Evolutionary conservation across 2,888 invertebrate species (phyloP), one percentile per base, ranked within the genome.

Genomic region (Ashinkailepas kermadecensis): DNA sequence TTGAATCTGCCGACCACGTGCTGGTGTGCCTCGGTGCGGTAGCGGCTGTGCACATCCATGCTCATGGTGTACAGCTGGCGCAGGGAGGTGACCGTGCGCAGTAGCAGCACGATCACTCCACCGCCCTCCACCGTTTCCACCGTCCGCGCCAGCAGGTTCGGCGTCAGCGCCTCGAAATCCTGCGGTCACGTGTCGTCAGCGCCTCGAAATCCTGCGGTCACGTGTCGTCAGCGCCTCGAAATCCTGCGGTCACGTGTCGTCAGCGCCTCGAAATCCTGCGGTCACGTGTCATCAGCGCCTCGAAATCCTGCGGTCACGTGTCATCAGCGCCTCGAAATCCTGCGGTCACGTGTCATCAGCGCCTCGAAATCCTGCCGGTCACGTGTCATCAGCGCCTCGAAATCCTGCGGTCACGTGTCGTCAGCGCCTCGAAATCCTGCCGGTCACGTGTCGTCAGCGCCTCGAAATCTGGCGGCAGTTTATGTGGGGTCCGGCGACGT

Each of bases 61-160:
- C 93, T 93, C 90, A 99, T 93, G 0, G 98, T 94, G 87, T 95
- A 99, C 8, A 99, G 90, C 87, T 99, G 98, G 86, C 95, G 93
- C 56, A 99, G 89, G 0, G 98, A 98, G 82, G 91, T 91, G 86
- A 99, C 90, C 0, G 93, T 92, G 86, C 94, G 92, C 21, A 99
- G 89, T 12, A 99, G 89, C 83, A 99, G 90, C 80, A 98, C 92
- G 82, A 99, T 91, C 0, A 99, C 90, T n/a, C 96, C 96, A 81
- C 96, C 96, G 54, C 99, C 99, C 89, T 98, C 97, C 0, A 99
- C 96, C 0, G 99, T 99, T 90, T 99, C 99, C 84, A 99, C 91
- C 0, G 99, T 98, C 81, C 99, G 90, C 0, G 99, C 99, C 86
- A 99, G 90, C 83, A 99, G 89, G 89, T 99, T 99, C 0, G 99